Evolutionary conservation across 53 echinoderm and acorn worm species (phyloP).

Genomic region (Zoroaster sp.): DNA sequence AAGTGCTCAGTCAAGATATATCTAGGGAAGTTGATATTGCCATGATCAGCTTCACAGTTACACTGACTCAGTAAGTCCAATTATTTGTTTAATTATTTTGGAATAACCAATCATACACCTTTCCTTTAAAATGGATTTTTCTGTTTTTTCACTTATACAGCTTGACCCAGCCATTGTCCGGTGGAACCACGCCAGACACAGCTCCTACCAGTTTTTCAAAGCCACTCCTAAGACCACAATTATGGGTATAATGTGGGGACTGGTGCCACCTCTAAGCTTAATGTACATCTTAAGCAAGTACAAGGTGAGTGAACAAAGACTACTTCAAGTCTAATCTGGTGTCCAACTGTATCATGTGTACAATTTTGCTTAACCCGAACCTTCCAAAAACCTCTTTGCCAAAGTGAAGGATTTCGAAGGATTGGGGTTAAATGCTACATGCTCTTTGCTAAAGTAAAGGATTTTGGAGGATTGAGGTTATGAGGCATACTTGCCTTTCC

Average conservation of each 20-base stretch:
- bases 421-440: too few species aligned
- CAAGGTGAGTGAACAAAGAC: slow-evolving; percentile 10
- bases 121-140: background rate
- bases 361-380: too few species aligned
- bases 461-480: too few species aligned
- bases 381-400: too few species aligned
- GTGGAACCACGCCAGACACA: slow-evolving; percentile 89
- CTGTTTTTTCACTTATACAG: slow-evolving; percentile 16
- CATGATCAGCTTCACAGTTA: background rate
- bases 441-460: too few species aligned
- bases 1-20: background rate
- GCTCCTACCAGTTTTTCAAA: slow-evolving; percentile 83
- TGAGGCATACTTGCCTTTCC: too few species aligned
- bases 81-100: background rate
- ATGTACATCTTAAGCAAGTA: slow-evolving; percentile 13
- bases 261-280: slow-evolving; percentile 53
- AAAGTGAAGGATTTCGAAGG: too few species aligned
- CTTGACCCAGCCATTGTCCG: slow-evolving; percentile 87
- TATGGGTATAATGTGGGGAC: slow-evolving; percentile 73
- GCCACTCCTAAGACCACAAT: slow-evolving; percentile 75
- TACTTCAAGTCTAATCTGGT: background rate
- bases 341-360: too few species aligned
- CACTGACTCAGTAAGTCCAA: too few species aligned
- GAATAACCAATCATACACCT: background rate
- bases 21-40: background rate